Percentiles rank a stretch among this genome's conserved stretches.
phyloP scores from a whole-genome alignment of 2,888 invertebrate genomes.

The Coleophora flavipennella region DNA sequence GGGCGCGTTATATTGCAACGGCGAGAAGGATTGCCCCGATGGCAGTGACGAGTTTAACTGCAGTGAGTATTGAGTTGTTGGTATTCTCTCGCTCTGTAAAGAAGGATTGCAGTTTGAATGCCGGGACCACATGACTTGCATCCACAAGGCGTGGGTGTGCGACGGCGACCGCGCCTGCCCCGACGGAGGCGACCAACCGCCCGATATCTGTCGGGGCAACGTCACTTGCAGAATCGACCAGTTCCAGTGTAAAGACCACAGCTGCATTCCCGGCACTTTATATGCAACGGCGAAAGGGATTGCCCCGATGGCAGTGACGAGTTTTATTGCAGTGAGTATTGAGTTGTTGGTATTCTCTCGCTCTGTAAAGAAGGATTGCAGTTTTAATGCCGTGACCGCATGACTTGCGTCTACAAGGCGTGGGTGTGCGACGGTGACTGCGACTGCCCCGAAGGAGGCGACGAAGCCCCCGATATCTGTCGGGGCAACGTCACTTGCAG shows the following conservation, averaged over 20 bases:
- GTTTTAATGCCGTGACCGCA: slow-evolving; percentile 84
- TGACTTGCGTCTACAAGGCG: slow-evolving; percentile 84
- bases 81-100: background rate
- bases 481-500: slow-evolving; percentile 85
- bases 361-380: slow-evolving; percentile 50
- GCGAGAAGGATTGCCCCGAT: slow-evolving; percentile 85
- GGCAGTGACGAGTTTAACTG: slow-evolving; percentile 90
- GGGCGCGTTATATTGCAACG: slow-evolving; percentile 88
- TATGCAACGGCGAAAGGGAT: slow-evolving; percentile 87
- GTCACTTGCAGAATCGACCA: slow-evolving; percentile 88
- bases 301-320: slow-evolving; percentile 92
- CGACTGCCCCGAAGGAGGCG: slow-evolving; percentile 88
- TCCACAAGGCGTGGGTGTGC: slow-evolving; percentile 86
- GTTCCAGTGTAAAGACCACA: slow-evolving; percentile 87
- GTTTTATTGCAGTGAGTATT: slow-evolving; percentile 80
- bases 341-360: no score
- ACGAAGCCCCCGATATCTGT: slow-evolving; percentile 77
- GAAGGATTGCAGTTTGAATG: slow-evolving; percentile 80
- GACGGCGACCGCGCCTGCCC: slow-evolving; percentile 89
- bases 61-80: slow-evolving; percentile 62
- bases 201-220: slow-evolving; percentile 76
- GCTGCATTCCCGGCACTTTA: slow-evolving; percentile 85
- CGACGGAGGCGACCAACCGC: slow-evolving; percentile 84
- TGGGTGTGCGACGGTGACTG: slow-evolving; percentile 90
- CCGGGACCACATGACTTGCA: slow-evolving; percentile 84